Evolutionary conservation across 2,113 vertebrate genomes (phyloP).

Genomic region (Nicator chloris): DNA sequence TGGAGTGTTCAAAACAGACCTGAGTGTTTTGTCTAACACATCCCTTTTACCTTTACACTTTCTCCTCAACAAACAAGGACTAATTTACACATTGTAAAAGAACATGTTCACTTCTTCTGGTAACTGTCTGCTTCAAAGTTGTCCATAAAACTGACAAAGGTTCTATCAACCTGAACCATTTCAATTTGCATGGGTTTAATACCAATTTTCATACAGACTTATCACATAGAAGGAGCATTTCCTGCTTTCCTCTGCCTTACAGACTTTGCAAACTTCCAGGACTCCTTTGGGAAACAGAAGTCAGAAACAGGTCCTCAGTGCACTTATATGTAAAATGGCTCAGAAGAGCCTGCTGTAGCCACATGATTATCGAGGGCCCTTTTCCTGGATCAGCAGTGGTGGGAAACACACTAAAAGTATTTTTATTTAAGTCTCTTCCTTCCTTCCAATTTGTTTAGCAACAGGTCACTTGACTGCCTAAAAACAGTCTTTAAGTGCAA

Average conservation of each 20-base stretch:
- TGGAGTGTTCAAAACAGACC: neutral
- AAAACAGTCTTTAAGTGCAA: slow-evolving; percentile 7
- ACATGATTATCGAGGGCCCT: neutral
- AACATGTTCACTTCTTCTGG: neutral
- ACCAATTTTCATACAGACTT: neutral
- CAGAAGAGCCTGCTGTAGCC: neutral
- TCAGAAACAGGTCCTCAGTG: neutral
- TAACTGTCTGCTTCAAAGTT: neutral
- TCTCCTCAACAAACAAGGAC: neutral
- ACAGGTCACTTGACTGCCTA: neutral
- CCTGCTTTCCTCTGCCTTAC: neutral
- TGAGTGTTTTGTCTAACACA: rapidly evolving
- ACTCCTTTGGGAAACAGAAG: neutral
- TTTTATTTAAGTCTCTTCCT: neutral
- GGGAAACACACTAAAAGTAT: neutral
- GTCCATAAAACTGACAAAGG: neutral
- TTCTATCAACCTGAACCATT: neutral
- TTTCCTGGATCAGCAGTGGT: neutral
- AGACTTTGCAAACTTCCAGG: neutral
- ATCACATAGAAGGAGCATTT: neutral
- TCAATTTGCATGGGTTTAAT: neutral
- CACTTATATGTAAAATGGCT: neutral
- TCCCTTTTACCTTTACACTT: neutral
- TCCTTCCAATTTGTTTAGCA: neutral
- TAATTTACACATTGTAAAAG: neutral